Conservation (phyloP, 1,140 invertebrate species). For the Formica exsecta region DNA sequence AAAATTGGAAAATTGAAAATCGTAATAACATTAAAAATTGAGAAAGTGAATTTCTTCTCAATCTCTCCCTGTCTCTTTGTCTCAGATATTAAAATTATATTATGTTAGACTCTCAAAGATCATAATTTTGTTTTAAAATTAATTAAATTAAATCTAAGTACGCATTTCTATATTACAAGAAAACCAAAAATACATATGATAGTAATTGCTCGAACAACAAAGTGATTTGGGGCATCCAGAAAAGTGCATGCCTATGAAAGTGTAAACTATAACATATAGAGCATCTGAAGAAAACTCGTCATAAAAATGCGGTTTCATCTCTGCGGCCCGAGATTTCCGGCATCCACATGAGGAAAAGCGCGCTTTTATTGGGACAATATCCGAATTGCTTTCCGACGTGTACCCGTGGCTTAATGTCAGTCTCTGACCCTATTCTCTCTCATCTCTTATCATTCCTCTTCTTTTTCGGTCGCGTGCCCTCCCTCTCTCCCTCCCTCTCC, state of each 20-base stretch:
- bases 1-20: not conserved
- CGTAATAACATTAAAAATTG: not conserved
- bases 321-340: conserved; percentile 31
- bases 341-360: conserved; percentile 15
- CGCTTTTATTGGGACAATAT: conserved; percentile 78
- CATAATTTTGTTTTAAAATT: not conserved
- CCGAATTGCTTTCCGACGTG: conserved; percentile 77
- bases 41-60: not conserved
- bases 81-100: not conserved
- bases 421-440: conserved; percentile 28
- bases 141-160: not conserved
- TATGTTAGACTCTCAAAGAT: not conserved
- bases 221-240: conserved; percentile 6
- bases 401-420: conserved; percentile 74
- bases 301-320: conserved; percentile 58
- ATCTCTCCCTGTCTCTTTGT: too few relatives aligned
- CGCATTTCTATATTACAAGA: too few relatives aligned
- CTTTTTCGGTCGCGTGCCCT: conserved; percentile 5
- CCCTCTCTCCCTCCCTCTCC: not conserved
- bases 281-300: conserved; percentile 31
- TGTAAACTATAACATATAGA: not conserved
- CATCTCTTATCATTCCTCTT: conserved; percentile 27
- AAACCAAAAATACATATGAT: not conserved
- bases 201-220: not conserved
- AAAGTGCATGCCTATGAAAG: not conserved